Conservation (phyloP, 2,113 vertebrate species). For the Geothlypis trichas region DNA sequence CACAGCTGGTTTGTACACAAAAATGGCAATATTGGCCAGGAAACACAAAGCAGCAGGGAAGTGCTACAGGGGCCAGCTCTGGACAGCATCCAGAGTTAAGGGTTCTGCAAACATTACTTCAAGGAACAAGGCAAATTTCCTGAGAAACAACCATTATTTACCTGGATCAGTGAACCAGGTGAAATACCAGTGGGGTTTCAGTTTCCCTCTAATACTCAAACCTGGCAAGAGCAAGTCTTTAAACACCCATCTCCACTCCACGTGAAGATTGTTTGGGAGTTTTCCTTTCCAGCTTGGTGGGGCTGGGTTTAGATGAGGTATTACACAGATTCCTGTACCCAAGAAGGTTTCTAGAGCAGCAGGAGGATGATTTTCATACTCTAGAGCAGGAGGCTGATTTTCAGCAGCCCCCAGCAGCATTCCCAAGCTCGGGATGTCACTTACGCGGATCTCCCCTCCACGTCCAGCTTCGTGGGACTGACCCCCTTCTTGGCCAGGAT, state of each 20-base stretch:
- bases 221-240: not conserved
- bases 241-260: not conserved
- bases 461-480: slow-evolving; percentile 89
- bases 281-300: not conserved
- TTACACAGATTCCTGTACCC: fast-evolving
- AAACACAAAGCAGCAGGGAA: not conserved
- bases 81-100: not conserved
- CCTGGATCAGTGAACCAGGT: not conserved
- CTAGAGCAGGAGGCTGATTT: not conserved
- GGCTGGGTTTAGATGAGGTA: fast-evolving
- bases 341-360: not conserved
- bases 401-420: fast-evolving
- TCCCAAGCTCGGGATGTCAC: slow-evolving; percentile 45
- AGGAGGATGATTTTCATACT: fast-evolving
- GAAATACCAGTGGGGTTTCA: not conserved
- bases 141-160: not conserved
- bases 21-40: no score
- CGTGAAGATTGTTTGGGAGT: not conserved
- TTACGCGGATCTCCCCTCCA: slow-evolving; percentile 96
- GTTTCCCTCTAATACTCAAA: not conserved
- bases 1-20: not conserved
- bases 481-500: slow-evolving; percentile 93
- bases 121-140: not conserved
- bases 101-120: not conserved
- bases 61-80: not conserved